Conservation (phyloP, 2,113 vertebrate species). For the Solea solea region DNA sequence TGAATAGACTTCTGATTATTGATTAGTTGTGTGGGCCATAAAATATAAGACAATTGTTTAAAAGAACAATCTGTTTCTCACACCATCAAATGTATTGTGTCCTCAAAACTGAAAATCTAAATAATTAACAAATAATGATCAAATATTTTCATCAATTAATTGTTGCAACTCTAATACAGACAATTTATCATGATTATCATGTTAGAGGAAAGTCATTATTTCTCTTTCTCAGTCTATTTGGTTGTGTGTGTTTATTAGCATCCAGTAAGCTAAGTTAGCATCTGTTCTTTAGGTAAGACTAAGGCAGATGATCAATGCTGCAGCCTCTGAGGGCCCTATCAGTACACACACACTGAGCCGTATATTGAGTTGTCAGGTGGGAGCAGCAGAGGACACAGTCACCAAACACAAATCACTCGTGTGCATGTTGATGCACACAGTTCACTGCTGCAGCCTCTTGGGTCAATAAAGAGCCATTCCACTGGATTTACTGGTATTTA, state of each 20-base stretch:
- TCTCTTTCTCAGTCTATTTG: background rate
- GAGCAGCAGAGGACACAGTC: slow-evolving; percentile 30
- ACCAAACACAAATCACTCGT: slow-evolving; percentile 30
- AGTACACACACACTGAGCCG: slow-evolving; percentile 10
- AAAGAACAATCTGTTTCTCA: no score
- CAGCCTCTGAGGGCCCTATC: slow-evolving; percentile 28
- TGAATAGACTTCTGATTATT: no score
- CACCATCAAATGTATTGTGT: no score
- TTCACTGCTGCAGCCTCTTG: slow-evolving; percentile 1
- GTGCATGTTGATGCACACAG: slow-evolving; percentile 4
- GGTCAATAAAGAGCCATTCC: slow-evolving; percentile 67
- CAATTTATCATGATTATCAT: no score
- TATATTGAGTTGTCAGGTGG: slow-evolving; percentile 55
- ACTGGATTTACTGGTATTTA: slow-evolving; percentile 46
- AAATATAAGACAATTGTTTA: no score
- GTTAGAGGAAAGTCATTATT: no score
- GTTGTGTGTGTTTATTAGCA: slow-evolving; percentile 6
- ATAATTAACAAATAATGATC: no score
- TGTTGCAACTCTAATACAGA: no score
- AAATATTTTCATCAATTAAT: no score
- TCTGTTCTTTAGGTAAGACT: slow-evolving; percentile 11
- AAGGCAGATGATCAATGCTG: slow-evolving; percentile 40
- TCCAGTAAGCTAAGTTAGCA: slow-evolving; percentile 18
- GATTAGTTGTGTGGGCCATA: no score
- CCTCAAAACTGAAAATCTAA: no score